Base-by-base conservation (phyloP, 2,888 invertebrate genomes). In the Panopea generosa region DNA sequence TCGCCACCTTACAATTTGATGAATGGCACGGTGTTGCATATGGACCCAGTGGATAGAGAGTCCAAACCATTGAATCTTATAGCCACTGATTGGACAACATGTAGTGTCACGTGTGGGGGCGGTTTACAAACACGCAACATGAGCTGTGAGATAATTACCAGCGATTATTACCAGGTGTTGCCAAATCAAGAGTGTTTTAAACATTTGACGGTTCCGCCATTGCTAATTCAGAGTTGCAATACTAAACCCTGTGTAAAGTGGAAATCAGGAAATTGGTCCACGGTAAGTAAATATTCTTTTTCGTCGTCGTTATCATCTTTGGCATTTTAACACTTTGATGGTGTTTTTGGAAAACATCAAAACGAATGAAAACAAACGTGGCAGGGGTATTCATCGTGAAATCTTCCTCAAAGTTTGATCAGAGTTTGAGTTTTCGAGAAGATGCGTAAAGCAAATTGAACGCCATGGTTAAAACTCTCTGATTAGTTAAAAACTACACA, bases 191-290 rank as follows among this genome's bases (percentile, higher is more conserved):
- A 81, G 26, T 90, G 90, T 60, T 83, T 81, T 11, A 78, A 81
- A 33, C 82, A 79, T 24, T 83, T 84, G 18, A 55, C 82, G 18
- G 65, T 77, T 38, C 95, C 95, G 87, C 99, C 98, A 0, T 94
- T 95, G 60, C 95, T 95, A 85, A 95, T 95, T 33, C 95, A 96
- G 90, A 96, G 97, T 89, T 98, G 98, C 90, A 95, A 95, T 88
- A 96, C 95, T 89, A 95, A 95, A 81, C 95, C 95, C n/a, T 98
- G 98, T 93, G 95, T 98, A 0, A 95, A 96, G 60, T 99, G 99
- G 99, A 95, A 96, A 75, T 96, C 96, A 3, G 97, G 97, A 9
- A 95, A 96, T 69, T 99, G 99, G 99, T 97, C 97, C 47, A 96
- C 96, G 95, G 98, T 98, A 93, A 93, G 92, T n/a, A n/a, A 33